Base-by-base conservation (phyloP, 2,113 vertebrate species). In the Panthera tigris region DNA sequence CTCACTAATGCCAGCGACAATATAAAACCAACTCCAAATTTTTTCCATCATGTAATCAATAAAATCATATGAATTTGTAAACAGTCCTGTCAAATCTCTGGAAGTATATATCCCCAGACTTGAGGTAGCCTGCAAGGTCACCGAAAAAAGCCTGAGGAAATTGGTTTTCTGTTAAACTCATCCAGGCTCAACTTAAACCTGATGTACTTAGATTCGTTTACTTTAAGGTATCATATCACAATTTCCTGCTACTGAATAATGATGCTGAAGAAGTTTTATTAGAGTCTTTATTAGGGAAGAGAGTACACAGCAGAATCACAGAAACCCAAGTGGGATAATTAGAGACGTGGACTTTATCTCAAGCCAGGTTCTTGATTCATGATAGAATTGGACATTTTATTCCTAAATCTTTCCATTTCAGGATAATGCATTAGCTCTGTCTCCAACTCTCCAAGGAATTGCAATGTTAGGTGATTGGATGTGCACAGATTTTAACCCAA, bases 61-160 rank as follows among this genome's bases (percentile, higher is more conserved):
- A 97, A 97, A 97, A 89, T 80, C n/a, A 63, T 76, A 86, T 69
- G 74, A 97, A 97, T 95, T 94, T 95, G 21, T 96, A 97, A 97
- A 95, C 52, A 96, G 29, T 57, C n/a, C 36, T 97, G 94, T 97
- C 95, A 95, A 79, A 80, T 87, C 52, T 86, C 36, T 87, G 45
- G 82, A 48, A 41, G 21, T 81, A 74, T 91, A 55, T 73, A 83
- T 50, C 41, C 61, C 65, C 66, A 95, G 69, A 92, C 68, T 92
- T 86, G 6, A 96, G 68, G 89, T 57, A 95, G 87, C 33, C 68
- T 57, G 39, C 18, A 96, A 94, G 68, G 80, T 87, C 66, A 91
- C 33, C 63, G 52, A 19, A 79, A 55, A 52, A 82, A 57, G 16
- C 81, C 25, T 84, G 12, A 92, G 41, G 48, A 88, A 82, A 39